phyloP scores from a whole-genome alignment of 2,797 vertebrate genomes.

The Chelidonichthys spinosus region DNA sequence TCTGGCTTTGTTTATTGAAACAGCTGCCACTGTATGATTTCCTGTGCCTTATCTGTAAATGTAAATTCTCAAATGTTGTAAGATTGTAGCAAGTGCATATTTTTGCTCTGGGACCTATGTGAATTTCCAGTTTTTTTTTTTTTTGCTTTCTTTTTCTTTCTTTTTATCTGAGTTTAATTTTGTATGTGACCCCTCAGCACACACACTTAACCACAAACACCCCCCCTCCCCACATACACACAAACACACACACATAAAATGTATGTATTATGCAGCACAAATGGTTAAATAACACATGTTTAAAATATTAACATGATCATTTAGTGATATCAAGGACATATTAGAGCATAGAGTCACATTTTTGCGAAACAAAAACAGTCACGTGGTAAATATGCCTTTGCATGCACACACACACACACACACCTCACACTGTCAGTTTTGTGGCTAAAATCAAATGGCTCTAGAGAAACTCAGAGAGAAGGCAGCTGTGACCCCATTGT shows the following conservation, averaged over 20 bases:
- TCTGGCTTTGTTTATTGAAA: slow-evolving; percentile 63
- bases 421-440: slow-evolving; percentile 54
- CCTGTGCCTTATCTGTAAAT: slow-evolving; percentile 75
- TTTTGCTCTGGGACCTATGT: slow-evolving; percentile 68
- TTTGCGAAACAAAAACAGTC: slow-evolving; percentile 20
- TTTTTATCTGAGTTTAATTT: slow-evolving; percentile 40
- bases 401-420: slow-evolving; percentile 11
- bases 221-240: slow-evolving; percentile 1
- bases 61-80: slow-evolving; percentile 68
- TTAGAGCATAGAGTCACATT: slow-evolving; percentile 13
- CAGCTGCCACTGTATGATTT: slow-evolving; percentile 62
- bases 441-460: slow-evolving; percentile 71
- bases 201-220: slow-evolving; percentile 2
- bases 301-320: not conserved
- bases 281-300: slow-evolving; percentile 12
- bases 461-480: slow-evolving; percentile 62
- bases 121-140: slow-evolving; percentile 63
- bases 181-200: slow-evolving; percentile 30
- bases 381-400: slow-evolving; percentile 34
- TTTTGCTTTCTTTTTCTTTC: slow-evolving; percentile 25
- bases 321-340: slow-evolving; percentile 1
- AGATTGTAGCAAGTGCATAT: slow-evolving; percentile 66
- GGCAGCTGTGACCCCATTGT: slow-evolving; percentile 71
- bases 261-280: slow-evolving; percentile 14
- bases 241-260: slow-evolving; percentile 1